phyloP scores from a whole-genome alignment of 2,797 vertebrate genomes.

The Peromyscus aztecus region DNA sequence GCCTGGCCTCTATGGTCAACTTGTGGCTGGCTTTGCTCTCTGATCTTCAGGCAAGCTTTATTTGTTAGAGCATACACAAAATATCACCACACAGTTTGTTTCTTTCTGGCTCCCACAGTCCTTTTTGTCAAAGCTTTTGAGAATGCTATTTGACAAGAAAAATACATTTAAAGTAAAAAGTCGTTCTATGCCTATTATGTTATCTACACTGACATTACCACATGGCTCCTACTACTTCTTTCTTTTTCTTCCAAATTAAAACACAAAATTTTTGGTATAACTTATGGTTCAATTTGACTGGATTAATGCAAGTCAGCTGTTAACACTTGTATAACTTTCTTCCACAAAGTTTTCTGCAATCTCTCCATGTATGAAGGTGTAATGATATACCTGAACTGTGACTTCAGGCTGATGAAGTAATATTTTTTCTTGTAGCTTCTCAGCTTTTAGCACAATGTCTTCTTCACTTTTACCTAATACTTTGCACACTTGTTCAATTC shows the following conservation, averaged over 20 bases:
- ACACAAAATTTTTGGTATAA: background rate
- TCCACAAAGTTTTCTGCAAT: background rate
- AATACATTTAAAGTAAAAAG: background rate
- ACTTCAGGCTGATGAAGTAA: background rate
- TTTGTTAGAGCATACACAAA: too few species aligned
- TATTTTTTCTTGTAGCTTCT: background rate
- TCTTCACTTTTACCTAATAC: background rate
- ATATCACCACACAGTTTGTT: background rate
- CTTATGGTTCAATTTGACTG: background rate
- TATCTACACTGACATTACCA: background rate
- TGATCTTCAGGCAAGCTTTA: too few species aligned
- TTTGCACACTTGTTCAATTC: background rate
- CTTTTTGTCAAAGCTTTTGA: background rate
- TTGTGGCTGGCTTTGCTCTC: too few species aligned
- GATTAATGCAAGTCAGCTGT: background rate
- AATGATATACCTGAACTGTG: background rate
- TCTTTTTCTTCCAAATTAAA: background rate
- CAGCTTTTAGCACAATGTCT: background rate
- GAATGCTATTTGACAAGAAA: background rate
- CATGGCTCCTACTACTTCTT: background rate
- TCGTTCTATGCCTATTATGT: background rate
- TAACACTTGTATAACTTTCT: background rate
- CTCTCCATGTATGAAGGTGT: background rate
- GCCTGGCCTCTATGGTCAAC: too few species aligned
- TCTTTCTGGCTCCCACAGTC: background rate